Evolutionary conservation across 1,140 invertebrate genomes (phyloP), one percentile per base, ranked within the genome.

Genomic region (Atta cephalotes): DNA sequence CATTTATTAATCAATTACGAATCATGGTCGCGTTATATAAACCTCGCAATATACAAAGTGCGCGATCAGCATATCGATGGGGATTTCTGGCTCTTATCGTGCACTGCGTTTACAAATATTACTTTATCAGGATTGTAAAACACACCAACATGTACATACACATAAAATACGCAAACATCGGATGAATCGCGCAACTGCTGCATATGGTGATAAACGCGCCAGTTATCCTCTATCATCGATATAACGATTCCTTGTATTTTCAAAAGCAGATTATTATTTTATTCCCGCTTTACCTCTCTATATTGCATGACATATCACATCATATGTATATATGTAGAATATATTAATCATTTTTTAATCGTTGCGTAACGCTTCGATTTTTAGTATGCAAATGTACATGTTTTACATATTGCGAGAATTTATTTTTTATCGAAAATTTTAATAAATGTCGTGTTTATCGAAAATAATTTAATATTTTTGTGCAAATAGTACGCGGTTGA

Each of bases 81-180:
- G 16, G 65, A 66, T 60, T 25, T 6, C 65, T 71, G 35, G 7
- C 49, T 53, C 31, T 80, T 89, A 88, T 88, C 86, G 16, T 10
- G 18, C 31, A 25, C 12, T 53, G 25, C 88, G 35, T 51, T 35
- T 45, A 60, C n/a, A 88, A 88, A 86, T 62, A 72, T 56, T 60
- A 85, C 60, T 31, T 81, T 89, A 89, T 89, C 87, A 74, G 70
- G 35, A 60, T 71, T 58, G 63, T 65, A 89, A 70, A 76, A 62
- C 74, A 86, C 45, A 65, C 12, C 21, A 14, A 51, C 21, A 9
- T 35, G 4, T 49, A 51, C 66, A 49, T 9, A 4, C 10, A 58
- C 31, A 1, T 6, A n/a, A 58, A 49, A 21, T 51, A 62, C 31
- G 81, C 76, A 79, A 89, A 89, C 81, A 89, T 56, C 72, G 72